Evolutionary conservation across 2,888 invertebrate genomes (phyloP), one percentile per base, ranked within the genome.

Genomic region (Abrostola triplasia): DNA sequence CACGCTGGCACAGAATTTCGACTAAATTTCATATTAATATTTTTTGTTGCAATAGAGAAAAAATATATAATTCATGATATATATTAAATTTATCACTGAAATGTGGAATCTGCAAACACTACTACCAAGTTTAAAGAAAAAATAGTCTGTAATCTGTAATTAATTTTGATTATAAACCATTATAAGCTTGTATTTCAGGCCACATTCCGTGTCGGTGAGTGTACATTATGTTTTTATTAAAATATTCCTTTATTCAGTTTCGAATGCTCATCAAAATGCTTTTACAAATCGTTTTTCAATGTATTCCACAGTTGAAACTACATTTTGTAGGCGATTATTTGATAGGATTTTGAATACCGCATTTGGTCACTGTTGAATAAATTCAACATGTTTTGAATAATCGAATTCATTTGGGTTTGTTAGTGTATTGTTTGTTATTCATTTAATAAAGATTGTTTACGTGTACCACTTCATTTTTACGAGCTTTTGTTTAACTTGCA

Each of bases 381-480:
- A 68, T 68, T 59, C 59, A 36, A 47, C 37, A 50, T 44, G 53
- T 12, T 40, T 36, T 60, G 58, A 62, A 63, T 77, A 50, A 41
- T 11, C 41, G 35, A 24, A 24, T 24, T 24, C 4, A 24, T 2
- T 24, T 24, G 24, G 24, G 37, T 40, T 57, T 54, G 9, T 13
- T 24, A 36, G 49, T 36, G n/a, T 50, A 55, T 54, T 57, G 44
- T 68, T 49, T 47, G 44, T 13, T 67, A 54, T 60, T 67, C 57
- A 62, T 57, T 62, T 44, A 10, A 24, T 9, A 12, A 49, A 41
- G 63, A 50, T 50, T 48, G 52, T 37, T 55, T 58, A 50, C 37
- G 40, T 35, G 49, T 57, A 44, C 9, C 44, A 38, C 37, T 44
- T n/a, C n/a, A n/a, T n/a, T n/a, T n/a, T n/a, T n/a, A n/a, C n/a